Evolutionary conservation across 2,888 invertebrate species (phyloP).

Genomic region (Noctua comes): DNA sequence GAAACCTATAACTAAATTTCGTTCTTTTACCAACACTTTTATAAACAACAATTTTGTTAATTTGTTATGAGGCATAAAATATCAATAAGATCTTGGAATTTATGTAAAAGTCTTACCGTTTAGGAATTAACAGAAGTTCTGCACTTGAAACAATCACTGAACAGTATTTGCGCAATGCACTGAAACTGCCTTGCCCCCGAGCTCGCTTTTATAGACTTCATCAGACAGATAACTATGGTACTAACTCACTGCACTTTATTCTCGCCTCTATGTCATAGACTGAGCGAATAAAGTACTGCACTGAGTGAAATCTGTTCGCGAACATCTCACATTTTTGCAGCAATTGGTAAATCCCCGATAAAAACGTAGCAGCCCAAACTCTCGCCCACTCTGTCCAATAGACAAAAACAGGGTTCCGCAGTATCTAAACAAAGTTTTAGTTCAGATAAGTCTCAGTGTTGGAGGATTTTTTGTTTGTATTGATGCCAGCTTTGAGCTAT

Average conservation of each 20-base stretch:
- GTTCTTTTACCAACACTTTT: neutral
- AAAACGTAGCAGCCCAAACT: neutral
- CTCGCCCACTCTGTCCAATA: neutral
- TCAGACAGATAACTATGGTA: constrained; percentile 15
- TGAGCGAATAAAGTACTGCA: neutral
- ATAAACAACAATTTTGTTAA: neutral
- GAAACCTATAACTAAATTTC: neutral
- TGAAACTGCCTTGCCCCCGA: constrained; percentile 3
- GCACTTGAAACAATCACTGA: neutral
- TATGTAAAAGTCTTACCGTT: neutral
- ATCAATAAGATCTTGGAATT: neutral
- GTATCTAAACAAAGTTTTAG: neutral
- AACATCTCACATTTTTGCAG: constrained; percentile 14
- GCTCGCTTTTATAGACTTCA: constrained; percentile 20
- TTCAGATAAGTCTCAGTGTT: neutral
- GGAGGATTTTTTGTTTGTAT: neutral
- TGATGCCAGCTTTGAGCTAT: no score
- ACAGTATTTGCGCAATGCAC: constrained; percentile 23
- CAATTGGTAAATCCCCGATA: constrained; percentile 6
- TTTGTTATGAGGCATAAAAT: neutral
- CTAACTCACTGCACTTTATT: constrained; percentile 15
- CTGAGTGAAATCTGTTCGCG: constrained; percentile 29
- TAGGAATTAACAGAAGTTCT: neutral
- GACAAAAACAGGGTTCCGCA: constrained; percentile 23
- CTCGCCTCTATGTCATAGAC: constrained; percentile 21